phyloP scores from a whole-genome alignment of 2,888 invertebrate genomes.

The Coronaproctus castanopsis region DNA sequence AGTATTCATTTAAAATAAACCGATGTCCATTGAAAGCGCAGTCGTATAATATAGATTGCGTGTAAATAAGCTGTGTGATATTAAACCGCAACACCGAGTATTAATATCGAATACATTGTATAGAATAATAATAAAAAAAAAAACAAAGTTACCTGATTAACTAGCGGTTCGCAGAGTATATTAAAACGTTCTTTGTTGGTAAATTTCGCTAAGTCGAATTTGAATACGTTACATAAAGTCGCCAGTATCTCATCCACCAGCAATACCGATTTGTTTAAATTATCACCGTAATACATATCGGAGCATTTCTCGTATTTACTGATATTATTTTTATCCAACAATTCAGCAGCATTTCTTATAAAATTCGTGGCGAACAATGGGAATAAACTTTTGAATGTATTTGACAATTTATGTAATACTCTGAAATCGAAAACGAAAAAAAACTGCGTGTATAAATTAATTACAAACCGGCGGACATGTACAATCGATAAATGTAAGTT shows the following conservation, averaged over 20 bases:
- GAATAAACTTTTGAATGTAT: conserved; percentile 65
- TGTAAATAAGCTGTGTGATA: no score
- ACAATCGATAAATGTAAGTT: neutral
- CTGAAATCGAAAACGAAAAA: conserved; percentile 28
- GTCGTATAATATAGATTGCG: no score
- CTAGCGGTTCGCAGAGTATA: conserved; percentile 60
- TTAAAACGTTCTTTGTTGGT: conserved; percentile 69
- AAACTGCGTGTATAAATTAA: conserved; percentile 8
- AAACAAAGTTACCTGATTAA: conserved; percentile 51
- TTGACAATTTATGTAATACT: conserved; percentile 54
- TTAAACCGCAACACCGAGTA: no score
- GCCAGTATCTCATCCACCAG: conserved; percentile 50
- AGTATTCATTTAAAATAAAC: no score
- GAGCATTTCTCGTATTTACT: conserved; percentile 29
- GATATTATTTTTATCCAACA: conserved; percentile 48
- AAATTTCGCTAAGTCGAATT: conserved; percentile 65
- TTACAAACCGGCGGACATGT: no score
- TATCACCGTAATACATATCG: conserved; percentile 10
- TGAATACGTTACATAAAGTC: conserved; percentile 55
- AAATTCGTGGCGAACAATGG: conserved; percentile 75
- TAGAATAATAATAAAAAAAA: no score
- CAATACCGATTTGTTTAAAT: conserved; percentile 35
- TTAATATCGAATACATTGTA: no score
- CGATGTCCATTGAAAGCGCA: no score
- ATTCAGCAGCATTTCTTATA: conserved; percentile 52